Percentiles rank a stretch among this genome's conserved stretches.
Evolutionary conservation across 2,888 invertebrate genomes (phyloP).

Genomic region (Thera britannica): DNA sequence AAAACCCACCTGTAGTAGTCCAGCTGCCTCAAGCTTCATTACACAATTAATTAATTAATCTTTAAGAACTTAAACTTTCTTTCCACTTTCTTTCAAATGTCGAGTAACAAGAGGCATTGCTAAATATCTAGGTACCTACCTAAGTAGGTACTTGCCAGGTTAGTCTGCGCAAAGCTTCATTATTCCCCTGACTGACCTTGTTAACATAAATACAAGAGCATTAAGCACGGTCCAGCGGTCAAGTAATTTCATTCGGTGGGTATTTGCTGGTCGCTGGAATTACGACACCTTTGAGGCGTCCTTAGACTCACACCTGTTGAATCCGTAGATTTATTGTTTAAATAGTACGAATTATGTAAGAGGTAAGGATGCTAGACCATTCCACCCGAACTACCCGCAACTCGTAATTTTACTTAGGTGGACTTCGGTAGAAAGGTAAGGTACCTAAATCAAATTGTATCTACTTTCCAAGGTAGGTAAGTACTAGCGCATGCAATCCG

Average conservation of each 20-base stretch:
- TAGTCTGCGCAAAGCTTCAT: slow-evolving; percentile 19
- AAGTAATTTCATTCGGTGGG: slow-evolving; percentile 36
- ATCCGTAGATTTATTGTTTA: slow-evolving; percentile 25
- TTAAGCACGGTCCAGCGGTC: slow-evolving; percentile 30
- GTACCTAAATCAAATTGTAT: no score
- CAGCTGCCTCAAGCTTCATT: no score
- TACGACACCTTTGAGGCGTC: slow-evolving; percentile 27
- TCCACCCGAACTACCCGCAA: not conserved
- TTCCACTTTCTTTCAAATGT: not conserved
- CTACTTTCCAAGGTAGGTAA: no score
- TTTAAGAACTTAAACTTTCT: no score
- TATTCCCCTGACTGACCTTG: slow-evolving; percentile 21
- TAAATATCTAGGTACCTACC: not conserved
- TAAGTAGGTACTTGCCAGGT: not conserved
- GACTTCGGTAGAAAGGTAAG: no score
- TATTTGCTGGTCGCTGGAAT: slow-evolving; percentile 23
- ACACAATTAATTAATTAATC: no score
- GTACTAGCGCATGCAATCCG: no score
- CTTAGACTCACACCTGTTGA: slow-evolving; percentile 32
- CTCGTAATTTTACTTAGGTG: not conserved
- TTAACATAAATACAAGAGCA: slow-evolving; percentile 26
- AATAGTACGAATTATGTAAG: slow-evolving; percentile 16
- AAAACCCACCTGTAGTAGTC: no score
- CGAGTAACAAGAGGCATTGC: not conserved
- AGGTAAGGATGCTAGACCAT: not conserved